These are phyloP conservation scores for Apamea crenata DNA, from an alignment of 2,888 invertebrate species.

Conservation along the genomic window DNA sequence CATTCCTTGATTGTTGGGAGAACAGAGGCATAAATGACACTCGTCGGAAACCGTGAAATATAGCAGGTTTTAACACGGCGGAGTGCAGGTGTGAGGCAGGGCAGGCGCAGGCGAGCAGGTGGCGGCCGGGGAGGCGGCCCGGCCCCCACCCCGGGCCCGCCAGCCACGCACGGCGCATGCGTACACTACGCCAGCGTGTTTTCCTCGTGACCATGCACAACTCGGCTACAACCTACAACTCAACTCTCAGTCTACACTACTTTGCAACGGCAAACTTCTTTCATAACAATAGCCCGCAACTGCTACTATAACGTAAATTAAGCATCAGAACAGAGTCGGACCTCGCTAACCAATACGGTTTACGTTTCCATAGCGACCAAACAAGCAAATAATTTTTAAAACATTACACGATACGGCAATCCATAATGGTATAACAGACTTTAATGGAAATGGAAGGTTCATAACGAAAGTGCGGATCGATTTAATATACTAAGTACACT, in stretches of 20 bases:
- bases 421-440: conserved; percentile 30
- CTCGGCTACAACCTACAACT: conserved; percentile 65
- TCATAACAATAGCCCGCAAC: conserved; percentile 38
- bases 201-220: conserved; percentile 82
- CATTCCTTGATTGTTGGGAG: conserved; percentile 80
- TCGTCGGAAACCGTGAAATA: conserved; percentile 82
- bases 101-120: conserved; percentile 67
- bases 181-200: conserved; percentile 85
- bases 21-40: conserved; percentile 80
- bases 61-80: conserved; percentile 83
- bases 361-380: conserved; percentile 42
- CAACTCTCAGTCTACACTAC: conserved; percentile 58
- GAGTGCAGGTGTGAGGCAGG: conserved; percentile 75
- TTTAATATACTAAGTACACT: conserved; percentile 58
- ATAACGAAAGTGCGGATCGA: conserved; percentile 53
- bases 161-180: conserved; percentile 80
- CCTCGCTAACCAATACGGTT: conserved; percentile 16
- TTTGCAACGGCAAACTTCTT: conserved; percentile 51
- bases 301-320: conserved; percentile 39
- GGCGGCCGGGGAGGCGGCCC: conserved; percentile 58
- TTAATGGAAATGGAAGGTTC: conserved; percentile 38
- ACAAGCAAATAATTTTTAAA: conserved; percentile 33
- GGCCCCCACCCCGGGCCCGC: conserved; percentile 49
- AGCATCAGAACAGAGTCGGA: conserved; percentile 11
- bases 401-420: conserved; percentile 26